Conservation (phyloP, 1,140 invertebrate species). For the Pseudoatta argentina region DNA sequence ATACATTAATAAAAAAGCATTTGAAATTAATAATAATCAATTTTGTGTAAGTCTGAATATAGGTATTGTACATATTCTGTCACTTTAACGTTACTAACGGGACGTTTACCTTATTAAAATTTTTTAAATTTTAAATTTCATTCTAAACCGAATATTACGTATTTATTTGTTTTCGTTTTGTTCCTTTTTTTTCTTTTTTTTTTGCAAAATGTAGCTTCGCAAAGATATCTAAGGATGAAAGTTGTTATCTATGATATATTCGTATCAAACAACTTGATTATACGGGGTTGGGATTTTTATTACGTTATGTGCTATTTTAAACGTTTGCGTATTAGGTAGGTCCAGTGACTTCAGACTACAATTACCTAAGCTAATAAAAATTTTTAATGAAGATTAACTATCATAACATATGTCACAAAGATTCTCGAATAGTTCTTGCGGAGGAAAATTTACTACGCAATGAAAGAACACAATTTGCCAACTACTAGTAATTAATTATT, state of each 20-base stretch:
- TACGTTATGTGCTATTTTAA: constrained; percentile 54
- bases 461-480: constrained; percentile 80
- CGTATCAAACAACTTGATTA: constrained; percentile 36
- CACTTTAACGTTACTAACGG: background rate
- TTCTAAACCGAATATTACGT: background rate
- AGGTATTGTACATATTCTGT: too few species aligned
- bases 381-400: constrained; percentile 76
- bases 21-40: too few species aligned
- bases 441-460: constrained; percentile 66
- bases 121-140: constrained; percentile 22
- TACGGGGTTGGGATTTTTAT: constrained; percentile 52
- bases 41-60: too few species aligned
- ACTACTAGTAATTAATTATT: constrained; percentile 81
- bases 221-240: constrained; percentile 46
- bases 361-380: constrained; percentile 77
- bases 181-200: background rate
- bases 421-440: constrained; percentile 68
- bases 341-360: constrained; percentile 78
- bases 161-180: background rate
- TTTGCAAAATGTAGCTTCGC: background rate
- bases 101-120: background rate
- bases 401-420: constrained; percentile 73
- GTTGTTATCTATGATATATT: constrained; percentile 46
- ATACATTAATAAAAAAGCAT: too few species aligned
- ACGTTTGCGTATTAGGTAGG: constrained; percentile 70